Evolutionary conservation across 2,888 invertebrate genomes (phyloP), one percentile per base, ranked within the genome.

Genomic region (Tiphia femorata): DNA sequence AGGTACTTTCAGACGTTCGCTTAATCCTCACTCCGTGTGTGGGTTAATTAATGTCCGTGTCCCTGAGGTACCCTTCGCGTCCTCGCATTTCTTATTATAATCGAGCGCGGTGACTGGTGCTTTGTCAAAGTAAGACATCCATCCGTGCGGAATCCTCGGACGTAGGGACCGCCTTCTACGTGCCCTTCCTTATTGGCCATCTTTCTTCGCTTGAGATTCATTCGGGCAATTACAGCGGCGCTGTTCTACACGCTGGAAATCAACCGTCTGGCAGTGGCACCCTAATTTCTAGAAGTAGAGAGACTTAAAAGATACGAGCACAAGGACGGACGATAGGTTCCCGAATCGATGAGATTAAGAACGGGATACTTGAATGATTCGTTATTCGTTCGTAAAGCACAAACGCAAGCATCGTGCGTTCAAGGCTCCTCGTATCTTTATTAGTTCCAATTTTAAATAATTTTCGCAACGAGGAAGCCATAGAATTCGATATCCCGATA

Each of bases 121-220:
- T 48, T 50, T 41, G 57, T 61, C 62, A 57, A 49, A 41, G 58
- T 58, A 59, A 66, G 58, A 56, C 60, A 66, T 70, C 70, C 63
- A 69, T 65, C 64, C 54, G 40, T 47, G 30, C 43, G 58, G 47
- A 50, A 70, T 61, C 60, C 42, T 37, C 50, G 67, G 55, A 67
- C 58, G 56, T 48, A 16, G 56, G 67, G 37, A 64, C 73, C 78
- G 76, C 78, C 78, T 69, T 63, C 71, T 70, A 61, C 75, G 63
- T 76, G 78, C 75, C 67, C 59, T 55, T 64, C 69, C 73, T 78
- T 77, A 78, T 78, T 78, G 74, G 72, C 75, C 68, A 73, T 77
- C 67, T 60, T 63, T 78, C 76, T 67, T 61, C 35, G 23, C 48
- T 50, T 38, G 49, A 64, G 67, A 75, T 76, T 74, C 64, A 70